Percentiles rank a stretch among this genome's conserved stretches.
These are phyloP conservation scores for Cichlasoma orientale DNA, from an alignment of 2,797 vertebrate genomes.

Conservation along the genomic window DNA sequence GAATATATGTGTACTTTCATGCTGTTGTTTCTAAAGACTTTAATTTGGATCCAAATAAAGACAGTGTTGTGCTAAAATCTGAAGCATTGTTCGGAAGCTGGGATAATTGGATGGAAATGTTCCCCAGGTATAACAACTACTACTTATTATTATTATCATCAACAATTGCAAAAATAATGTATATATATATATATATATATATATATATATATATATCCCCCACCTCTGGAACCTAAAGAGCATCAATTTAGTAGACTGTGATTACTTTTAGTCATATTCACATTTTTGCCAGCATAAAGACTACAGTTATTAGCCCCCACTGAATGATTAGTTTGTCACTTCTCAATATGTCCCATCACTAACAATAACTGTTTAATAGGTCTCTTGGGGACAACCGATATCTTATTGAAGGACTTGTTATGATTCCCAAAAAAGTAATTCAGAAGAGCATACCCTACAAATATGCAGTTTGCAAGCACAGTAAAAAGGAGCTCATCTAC, in stretches of 20 bases:
- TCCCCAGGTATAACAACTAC: not conserved
- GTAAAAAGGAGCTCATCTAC: fast-evolving
- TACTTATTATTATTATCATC: too few relatives aligned
- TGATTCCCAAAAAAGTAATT: fast-evolving
- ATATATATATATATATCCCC: too few relatives aligned
- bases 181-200: not conserved
- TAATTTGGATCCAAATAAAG: not conserved
- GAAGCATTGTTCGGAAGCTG: not conserved
- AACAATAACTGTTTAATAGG: slow-evolving; percentile 20
- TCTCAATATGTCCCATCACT: not conserved
- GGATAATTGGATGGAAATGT: fast-evolving
- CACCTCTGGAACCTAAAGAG: fast-evolving
- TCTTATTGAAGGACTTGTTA: fast-evolving
- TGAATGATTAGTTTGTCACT: fast-evolving
- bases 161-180: not conserved
- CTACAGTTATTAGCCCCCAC: fast-evolving
- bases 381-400: fast-evolving
- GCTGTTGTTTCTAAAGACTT: slow-evolving; percentile 24
- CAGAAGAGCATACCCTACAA: slow-evolving; percentile 32
- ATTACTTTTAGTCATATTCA: fast-evolving
- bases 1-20: not conserved
- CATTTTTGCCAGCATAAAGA: not conserved
- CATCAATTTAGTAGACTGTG: not conserved
- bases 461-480: not conserved
- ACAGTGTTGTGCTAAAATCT: not conserved